phyloP scores from a whole-genome alignment of 2,113 vertebrate genomes.

The Microtus ochrogaster region DNA sequence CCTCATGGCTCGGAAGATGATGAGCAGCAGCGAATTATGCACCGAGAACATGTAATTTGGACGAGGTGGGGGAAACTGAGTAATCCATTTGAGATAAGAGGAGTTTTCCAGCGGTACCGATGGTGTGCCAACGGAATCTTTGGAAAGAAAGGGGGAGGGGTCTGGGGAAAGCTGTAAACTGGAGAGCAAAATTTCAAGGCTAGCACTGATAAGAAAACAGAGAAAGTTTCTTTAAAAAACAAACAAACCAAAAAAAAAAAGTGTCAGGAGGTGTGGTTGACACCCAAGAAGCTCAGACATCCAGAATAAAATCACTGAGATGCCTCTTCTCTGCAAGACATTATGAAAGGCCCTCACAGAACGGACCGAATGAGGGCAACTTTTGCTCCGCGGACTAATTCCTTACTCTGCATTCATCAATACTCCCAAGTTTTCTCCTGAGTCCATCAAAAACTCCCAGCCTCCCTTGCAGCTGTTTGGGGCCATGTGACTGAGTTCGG shows the following conservation, averaged over 20 bases:
- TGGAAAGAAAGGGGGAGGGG: constrained; percentile 45
- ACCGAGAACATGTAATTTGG: constrained; percentile 70
- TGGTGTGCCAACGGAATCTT: constrained; percentile 57
- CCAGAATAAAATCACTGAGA: neutral
- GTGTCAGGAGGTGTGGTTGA: neutral
- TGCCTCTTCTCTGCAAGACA: constrained; percentile 24
- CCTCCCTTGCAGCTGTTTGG: neutral
- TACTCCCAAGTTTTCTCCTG: neutral
- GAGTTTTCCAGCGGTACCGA: constrained; percentile 64
- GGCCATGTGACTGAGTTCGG: neutral
- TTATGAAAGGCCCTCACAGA: neutral
- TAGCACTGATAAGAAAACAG: constrained; percentile 47
- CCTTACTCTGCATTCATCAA: neutral
- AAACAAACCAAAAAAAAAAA: neutral
- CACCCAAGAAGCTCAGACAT: constrained; percentile 29
- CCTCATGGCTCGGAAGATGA: constrained; percentile 51
- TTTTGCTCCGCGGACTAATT: neutral
- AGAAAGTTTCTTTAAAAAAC: neutral
- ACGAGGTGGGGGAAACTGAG: constrained; percentile 72
- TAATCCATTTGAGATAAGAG: constrained; percentile 68
- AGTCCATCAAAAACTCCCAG: neutral
- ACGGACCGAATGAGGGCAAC: neutral
- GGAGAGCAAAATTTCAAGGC: constrained; percentile 48
- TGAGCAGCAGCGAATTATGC: constrained; percentile 24
- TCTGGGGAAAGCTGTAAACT: constrained; percentile 33